Percentiles rank a stretch among this genome's conserved stretches.
These are phyloP conservation scores for Xenops minutus DNA, from an alignment of 2,797 vertebrate genomes.

Conservation along the genomic window DNA sequence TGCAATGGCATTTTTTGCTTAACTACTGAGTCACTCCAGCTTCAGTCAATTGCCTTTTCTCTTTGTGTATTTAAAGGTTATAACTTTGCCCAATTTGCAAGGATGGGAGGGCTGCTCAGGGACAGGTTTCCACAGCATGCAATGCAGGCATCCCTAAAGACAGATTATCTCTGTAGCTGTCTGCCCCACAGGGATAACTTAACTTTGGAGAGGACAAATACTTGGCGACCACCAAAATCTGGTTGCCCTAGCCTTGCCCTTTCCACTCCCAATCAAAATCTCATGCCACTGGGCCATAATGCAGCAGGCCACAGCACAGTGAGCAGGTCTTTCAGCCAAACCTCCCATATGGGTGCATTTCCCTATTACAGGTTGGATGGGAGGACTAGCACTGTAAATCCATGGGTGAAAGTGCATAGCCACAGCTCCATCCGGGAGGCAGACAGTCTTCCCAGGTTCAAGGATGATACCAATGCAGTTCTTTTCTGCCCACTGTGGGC, in stretches of 20 bases:
- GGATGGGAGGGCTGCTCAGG: neutral
- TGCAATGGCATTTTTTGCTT: neutral
- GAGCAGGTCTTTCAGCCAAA: neutral
- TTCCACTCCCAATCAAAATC: neutral
- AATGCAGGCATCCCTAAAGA: neutral
- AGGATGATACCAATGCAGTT: fast-evolving
- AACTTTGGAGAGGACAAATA: neutral
- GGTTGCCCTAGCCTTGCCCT: neutral
- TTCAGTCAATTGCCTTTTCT: neutral
- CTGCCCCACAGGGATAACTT: neutral
- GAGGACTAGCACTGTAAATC: neutral
- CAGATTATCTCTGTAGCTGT: fast-evolving
- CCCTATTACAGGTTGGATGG: neutral
- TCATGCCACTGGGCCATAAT: fast-evolving
- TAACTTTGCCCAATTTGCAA: neutral
- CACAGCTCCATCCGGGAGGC: fast-evolving
- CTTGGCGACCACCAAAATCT: neutral
- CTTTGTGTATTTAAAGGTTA: neutral
- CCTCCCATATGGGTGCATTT: fast-evolving
- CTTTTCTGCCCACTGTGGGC: neutral
- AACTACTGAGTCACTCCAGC: neutral
- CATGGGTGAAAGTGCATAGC: too few species aligned
- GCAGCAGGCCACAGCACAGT: fast-evolving
- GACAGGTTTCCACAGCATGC: neutral
- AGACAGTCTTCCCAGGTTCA: neutral